Base-by-base conservation (phyloP, 2,797 vertebrate genomes). In the Crenichthys baileyi region DNA sequence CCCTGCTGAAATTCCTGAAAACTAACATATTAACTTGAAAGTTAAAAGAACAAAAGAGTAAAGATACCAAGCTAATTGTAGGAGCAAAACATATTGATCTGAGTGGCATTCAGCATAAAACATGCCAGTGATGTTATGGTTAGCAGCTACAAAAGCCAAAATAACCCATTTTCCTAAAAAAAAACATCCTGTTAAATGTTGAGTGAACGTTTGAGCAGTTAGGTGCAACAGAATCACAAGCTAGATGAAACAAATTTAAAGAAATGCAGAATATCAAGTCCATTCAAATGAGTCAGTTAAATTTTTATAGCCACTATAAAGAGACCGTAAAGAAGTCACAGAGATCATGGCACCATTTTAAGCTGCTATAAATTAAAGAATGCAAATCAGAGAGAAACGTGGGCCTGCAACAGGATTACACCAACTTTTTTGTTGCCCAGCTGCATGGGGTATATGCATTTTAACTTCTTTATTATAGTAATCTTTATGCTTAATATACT, bases 351-450 rank as follows among this genome's bases (percentile, higher is more conserved):
- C 70, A 24, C 50, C 41, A n/a, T 13, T 75, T 73, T 76, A 67
- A 58, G 73, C 53, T 5, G 65, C 31, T 48, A 4, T 60, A 29
- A 68, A 79, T 84, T 5, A 72, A 70, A 55, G 36, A 24, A 24
- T 20, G 50, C 48, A 1, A 18, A 31, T 18, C 56, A 73, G 53
- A n/a, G 29, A 48, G 53, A 68, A 48, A 68, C 26, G 22, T 63
- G 7, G 3, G 55, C 18, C 48, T 70, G 6, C 24, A n/a, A 58
- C 16, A 29, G 29, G 41, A 51, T 77, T 71, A 78, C 50, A 78
- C 41, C 22, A 18, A 55, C 56, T 44, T 65, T 39, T 79, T 74
- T 36, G 73, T 79, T 36, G 15, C 11, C n/a, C 5, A 0, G 16
- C 50, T 41, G 8, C 58, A 1, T 15, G 20, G 50, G 12, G 46